These are phyloP conservation scores for Tetragonula carbonaria DNA, from an alignment of 2,888 invertebrate species.

Conservation along the genomic window DNA sequence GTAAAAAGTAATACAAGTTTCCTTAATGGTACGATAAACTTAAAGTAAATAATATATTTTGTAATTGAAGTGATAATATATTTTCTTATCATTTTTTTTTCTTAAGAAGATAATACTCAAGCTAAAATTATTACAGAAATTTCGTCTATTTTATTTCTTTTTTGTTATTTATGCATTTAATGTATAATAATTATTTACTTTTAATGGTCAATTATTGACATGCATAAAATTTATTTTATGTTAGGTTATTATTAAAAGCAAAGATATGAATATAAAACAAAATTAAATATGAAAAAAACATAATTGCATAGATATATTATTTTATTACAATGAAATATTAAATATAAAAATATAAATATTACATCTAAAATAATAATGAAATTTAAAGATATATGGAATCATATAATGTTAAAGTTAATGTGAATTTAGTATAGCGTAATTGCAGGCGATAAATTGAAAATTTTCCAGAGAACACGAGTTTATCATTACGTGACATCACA, in stretches of 20 bases:
- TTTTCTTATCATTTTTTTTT: not conserved
- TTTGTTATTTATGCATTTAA: not conserved
- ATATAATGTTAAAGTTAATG: not conserved
- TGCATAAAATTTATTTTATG: not conserved
- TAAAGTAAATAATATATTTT: not conserved
- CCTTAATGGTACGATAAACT: not conserved
- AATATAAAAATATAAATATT: too few species aligned
- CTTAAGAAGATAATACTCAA: not conserved
- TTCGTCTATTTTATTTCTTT: not conserved
- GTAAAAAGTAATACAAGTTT: not conserved
- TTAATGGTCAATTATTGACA: not conserved
- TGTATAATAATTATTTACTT: not conserved
- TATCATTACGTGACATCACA: constrained; percentile 5
- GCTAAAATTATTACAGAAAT: not conserved
- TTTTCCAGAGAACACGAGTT: constrained; percentile 18
- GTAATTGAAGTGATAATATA: not conserved
- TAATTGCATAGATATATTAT: too few species aligned
- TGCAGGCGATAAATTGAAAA: constrained; percentile 10
- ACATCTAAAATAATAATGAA: too few species aligned
- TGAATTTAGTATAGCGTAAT: not conserved
- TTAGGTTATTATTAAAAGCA: not conserved
- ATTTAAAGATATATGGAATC: not conserved
- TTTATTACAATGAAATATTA: too few species aligned
- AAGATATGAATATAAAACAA: too few species aligned
- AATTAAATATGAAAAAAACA: too few species aligned